These are phyloP conservation scores for Conger conger DNA, from an alignment of 2,113 vertebrate species.

Conservation along the genomic window DNA sequence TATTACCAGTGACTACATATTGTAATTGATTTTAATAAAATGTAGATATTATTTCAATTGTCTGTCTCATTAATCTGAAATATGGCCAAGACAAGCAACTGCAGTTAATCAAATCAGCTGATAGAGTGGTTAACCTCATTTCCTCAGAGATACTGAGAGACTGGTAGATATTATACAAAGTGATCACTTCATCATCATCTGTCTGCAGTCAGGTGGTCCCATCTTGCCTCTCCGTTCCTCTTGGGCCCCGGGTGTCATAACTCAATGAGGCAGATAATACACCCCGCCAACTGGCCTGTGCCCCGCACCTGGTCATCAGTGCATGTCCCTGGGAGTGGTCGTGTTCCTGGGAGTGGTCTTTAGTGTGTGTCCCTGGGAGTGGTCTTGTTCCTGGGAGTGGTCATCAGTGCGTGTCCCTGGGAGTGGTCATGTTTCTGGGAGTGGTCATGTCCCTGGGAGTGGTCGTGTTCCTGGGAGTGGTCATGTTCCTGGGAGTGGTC, in stretches of 20 bases:
- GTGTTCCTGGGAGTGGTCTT: no score
- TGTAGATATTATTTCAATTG: slow-evolving; percentile 99
- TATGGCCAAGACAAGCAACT: slow-evolving; percentile 89
- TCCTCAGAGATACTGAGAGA: slow-evolving; percentile 78
- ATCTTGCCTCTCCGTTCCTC: slow-evolving; percentile 65
- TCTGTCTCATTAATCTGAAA: slow-evolving; percentile 98
- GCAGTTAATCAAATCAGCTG: slow-evolving; percentile 99
- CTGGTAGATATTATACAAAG: slow-evolving; percentile 99
- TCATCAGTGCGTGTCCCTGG: no score
- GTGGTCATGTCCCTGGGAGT: no score
- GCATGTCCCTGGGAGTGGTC: no score
- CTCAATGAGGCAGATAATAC: slow-evolving; percentile 78
- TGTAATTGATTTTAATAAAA: slow-evolving; percentile 98
- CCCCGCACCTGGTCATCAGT: no score
- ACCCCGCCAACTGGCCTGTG: slow-evolving; percentile 8
- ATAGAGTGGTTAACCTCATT: slow-evolving; percentile 93
- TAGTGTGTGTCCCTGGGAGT: no score
- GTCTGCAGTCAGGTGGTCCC: slow-evolving; percentile 73
- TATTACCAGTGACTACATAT: slow-evolving; percentile 90
- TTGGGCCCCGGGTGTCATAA: slow-evolving; percentile 79
- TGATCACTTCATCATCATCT: slow-evolving; percentile 88
- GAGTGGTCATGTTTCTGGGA: no score
- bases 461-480: no score
- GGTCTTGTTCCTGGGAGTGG: no score
- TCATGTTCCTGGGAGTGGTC: no score